Conservation (phyloP, 2,797 vertebrate species). For the Margarornis squamiger region DNA sequence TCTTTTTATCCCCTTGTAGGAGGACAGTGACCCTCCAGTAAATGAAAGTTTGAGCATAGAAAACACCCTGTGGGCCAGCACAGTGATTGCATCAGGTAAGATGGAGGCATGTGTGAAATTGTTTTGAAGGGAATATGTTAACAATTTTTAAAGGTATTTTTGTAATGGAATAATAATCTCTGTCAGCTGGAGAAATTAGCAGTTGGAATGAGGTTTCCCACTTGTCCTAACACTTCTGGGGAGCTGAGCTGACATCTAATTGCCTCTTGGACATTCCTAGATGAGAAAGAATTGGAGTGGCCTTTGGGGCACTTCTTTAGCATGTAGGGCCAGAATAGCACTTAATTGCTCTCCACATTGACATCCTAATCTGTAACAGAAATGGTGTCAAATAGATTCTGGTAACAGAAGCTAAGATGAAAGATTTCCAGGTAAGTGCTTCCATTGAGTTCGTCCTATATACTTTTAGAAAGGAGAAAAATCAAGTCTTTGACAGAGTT, state of each 20-base stretch:
- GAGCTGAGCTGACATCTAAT: conserved; percentile 46
- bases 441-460: not conserved
- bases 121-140: conserved; percentile 64
- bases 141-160: conserved; percentile 69
- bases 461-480: not conserved
- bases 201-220: conserved; percentile 53
- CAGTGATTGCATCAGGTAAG: conserved; percentile 95
- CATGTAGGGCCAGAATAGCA: conserved; percentile 41
- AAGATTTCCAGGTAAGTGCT: conserved; percentile 64
- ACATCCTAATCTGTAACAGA: conserved; percentile 73
- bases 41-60: conserved; percentile 97
- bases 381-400: conserved; percentile 28
- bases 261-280: conserved; percentile 49
- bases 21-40: conserved; percentile 93
- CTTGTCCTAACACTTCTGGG: conserved; percentile 58
- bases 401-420: conserved; percentile 53
- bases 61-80: conserved; percentile 98
- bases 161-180: conserved; percentile 72
- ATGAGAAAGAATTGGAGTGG: conserved; percentile 39
- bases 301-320: conserved; percentile 53
- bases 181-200: conserved; percentile 72
- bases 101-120: not conserved
- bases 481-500: not conserved
- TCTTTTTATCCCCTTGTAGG: conserved; percentile 74
- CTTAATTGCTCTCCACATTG: conserved; percentile 64